Evolutionary conservation across 2,113 vertebrate genomes (phyloP).

Genomic region (Procavia capensis): DNA sequence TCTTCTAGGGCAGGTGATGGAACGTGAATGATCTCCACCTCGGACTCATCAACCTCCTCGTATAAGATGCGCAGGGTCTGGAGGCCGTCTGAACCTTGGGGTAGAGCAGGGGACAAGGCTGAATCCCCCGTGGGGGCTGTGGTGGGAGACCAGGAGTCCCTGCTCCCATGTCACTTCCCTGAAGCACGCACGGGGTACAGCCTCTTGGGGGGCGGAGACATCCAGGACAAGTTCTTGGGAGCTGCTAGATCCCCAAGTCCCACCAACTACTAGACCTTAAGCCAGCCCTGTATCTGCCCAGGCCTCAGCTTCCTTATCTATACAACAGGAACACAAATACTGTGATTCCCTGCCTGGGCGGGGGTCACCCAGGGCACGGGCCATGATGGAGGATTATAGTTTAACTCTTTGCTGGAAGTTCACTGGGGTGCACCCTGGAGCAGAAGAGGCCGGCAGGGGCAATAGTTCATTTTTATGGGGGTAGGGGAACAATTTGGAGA

Average conservation of each 20-base stretch:
- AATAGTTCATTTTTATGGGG: too few relatives aligned
- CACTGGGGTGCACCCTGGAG: neutral
- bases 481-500: neutral
- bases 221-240: neutral
- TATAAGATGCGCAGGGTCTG: conserved; percentile 94
- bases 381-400: neutral
- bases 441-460: neutral
- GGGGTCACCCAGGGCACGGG: neutral
- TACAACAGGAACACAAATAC: accelerated
- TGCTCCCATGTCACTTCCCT: accelerated
- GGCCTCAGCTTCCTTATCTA: neutral
- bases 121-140: neutral
- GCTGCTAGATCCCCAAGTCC: too few relatives aligned
- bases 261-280: accelerated
- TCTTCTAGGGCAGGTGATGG: conserved; percentile 97
- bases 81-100: conserved; percentile 89
- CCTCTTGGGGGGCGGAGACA: accelerated
- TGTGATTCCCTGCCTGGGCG: neutral
- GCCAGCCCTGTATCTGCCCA: neutral
- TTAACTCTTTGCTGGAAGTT: neutral
- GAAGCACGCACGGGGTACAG: neutral
- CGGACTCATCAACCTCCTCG: conserved; percentile 97
- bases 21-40: conserved; percentile 98
- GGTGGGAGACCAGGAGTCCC: neutral
- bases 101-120: neutral